Evolutionary conservation across 2,797 vertebrate genomes (phyloP).

Genomic region (Bucorvus abyssinicus): DNA sequence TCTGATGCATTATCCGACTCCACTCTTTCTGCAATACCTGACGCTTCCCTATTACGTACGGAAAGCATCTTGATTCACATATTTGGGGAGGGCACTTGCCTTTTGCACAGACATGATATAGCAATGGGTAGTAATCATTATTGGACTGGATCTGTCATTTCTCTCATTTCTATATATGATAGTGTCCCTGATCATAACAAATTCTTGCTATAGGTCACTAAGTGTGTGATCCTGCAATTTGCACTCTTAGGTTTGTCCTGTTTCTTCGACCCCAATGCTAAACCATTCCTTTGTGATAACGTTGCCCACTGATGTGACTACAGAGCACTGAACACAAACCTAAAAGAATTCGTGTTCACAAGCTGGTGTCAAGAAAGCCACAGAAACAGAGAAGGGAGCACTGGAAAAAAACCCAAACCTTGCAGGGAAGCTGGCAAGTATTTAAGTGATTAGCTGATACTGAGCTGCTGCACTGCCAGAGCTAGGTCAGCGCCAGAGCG

Average conservation of each 20-base stretch:
- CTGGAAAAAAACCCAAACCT: no score
- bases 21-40: neutral
- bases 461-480: no score
- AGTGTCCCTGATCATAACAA: neutral
- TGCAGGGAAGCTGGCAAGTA: no score
- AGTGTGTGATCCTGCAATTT: neutral
- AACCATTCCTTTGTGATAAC: neutral
- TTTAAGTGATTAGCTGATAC: no score
- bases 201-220: no score
- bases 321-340: neutral
- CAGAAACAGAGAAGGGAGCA: no score
- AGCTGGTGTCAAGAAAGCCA: no score
- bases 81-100: neutral
- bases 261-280: neutral
- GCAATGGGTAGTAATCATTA: neutral
- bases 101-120: neutral
- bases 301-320: neutral
- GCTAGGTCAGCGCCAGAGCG: no score
- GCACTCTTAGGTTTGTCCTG: neutral
- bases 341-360: neutral
- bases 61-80: neutral
- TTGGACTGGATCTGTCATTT: neutral
- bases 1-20: neutral
- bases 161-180: neutral
- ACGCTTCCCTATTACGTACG: rapidly evolving